Evolutionary conservation across 1,140 invertebrate genomes (phyloP).

Genomic region (Leptinotarsa texana): DNA sequence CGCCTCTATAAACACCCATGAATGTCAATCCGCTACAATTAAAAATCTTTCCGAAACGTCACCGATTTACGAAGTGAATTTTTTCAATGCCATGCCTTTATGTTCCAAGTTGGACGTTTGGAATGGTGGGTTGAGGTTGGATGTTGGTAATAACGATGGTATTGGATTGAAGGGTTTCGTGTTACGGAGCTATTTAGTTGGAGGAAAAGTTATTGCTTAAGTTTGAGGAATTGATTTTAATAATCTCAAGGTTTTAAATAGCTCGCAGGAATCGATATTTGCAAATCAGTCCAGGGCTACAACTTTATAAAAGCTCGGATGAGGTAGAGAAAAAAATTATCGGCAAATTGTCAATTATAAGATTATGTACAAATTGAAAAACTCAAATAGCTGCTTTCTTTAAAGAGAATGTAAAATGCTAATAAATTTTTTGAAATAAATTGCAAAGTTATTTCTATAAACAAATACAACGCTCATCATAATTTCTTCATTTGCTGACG

Average conservation of each 20-base stretch:
- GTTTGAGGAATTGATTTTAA: constrained; percentile 6
- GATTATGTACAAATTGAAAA: too few relatives aligned
- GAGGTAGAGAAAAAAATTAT: too few relatives aligned
- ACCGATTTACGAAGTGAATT: background rate
- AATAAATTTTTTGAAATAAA: too few relatives aligned
- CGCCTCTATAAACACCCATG: background rate
- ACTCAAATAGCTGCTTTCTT: too few relatives aligned
- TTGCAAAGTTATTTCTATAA: too few relatives aligned
- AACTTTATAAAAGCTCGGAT: too few relatives aligned
- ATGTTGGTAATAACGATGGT: background rate
- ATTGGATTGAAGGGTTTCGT: background rate
- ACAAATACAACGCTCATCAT: too few relatives aligned
- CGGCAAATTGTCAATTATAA: too few relatives aligned
- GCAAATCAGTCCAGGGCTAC: too few relatives aligned
- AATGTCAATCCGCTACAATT: background rate
- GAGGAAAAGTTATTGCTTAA: background rate
- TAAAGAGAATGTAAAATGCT: too few relatives aligned
- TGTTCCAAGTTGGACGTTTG: background rate
- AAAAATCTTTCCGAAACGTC: background rate
- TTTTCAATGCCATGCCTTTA: background rate
- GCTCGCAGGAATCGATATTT: background rate
- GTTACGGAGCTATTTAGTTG: background rate
- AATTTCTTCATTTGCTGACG: too few relatives aligned
- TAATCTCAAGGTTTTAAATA: background rate
- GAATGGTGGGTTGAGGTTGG: background rate